Base-by-base conservation (phyloP, 2,888 invertebrate species). In the Embidobia sp. region DNA sequence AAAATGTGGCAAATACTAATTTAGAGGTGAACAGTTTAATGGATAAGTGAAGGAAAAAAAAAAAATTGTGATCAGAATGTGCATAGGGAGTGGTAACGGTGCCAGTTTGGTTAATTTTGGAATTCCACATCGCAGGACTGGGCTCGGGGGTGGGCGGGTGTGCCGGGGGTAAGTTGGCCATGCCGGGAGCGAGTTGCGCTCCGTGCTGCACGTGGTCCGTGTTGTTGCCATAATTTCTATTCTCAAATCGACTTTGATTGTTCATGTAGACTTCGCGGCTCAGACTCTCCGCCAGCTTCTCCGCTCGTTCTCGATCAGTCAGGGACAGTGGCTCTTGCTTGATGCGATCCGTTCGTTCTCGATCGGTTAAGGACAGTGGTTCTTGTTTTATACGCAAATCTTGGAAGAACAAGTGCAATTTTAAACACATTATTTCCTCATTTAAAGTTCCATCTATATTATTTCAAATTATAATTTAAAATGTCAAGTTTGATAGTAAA, bases 81-180 rank as follows among this genome's bases (percentile, higher is more conserved):
- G 3, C 79, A 89, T 96, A 96, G 85, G 96, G 94, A 86, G 96
- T 96, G 85, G 95, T 94, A 81, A 96, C 95, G 84, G 95, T 94
- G 80, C 94, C 94, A 84, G 95, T 94, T 90, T 96, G 92, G 83
- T 91, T 91, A 76, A 91, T 90, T 79, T 91, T 91, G 51, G 92
- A 91, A 85, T 91, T 92, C 92, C 92, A 92, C 84, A 91, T 89
- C 16, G 91, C 90, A 57, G 91, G 91, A 81, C 91, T 91, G 77
- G 91, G 88, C 83, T 92, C 91, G 35, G 89, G 85, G 35, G 89
- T 90, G 6, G 89, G 88, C 80, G 90, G 90, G 80, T 91, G 90
- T 77, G 85, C 82, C 10, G 88, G 83, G 11, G 87, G 85, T 92
- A 92, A 72, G 92, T 92, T 74, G 92, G 93, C 82, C 77, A 87